Percentiles rank a stretch among this genome's conserved stretches.
Conservation (phyloP, 2,797 vertebrate genomes). For the Eulemur coronatus region DNA sequence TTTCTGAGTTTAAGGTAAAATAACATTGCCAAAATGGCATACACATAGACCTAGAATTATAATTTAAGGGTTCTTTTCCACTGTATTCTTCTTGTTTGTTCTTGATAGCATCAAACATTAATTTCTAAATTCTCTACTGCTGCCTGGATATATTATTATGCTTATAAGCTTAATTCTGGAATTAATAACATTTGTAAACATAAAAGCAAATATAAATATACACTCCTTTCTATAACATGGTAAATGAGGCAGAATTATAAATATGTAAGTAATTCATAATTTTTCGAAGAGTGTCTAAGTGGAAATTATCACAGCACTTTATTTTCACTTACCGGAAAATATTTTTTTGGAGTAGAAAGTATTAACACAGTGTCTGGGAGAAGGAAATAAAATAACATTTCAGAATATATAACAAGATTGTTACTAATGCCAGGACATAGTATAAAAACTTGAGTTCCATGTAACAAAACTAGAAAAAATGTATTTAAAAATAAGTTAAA, state of each 20-base stretch:
- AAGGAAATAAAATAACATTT: background rate
- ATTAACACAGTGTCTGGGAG: background rate
- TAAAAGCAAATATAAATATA: background rate
- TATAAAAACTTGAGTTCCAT: background rate
- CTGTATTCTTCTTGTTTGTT: background rate
- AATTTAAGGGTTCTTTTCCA: background rate
- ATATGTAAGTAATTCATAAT: background rate
- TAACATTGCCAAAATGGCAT: background rate
- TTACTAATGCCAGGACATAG: background rate
- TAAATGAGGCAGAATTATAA: background rate
- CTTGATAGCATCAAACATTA: background rate
- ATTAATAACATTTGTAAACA: background rate
- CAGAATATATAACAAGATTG: background rate
- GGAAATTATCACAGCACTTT: background rate
- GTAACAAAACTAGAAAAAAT: background rate
- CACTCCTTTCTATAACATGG: background rate
- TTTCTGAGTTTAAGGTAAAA: conserved; percentile 20
- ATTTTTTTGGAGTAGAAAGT: background rate
- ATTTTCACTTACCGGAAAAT: background rate
- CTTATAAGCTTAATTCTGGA: background rate
- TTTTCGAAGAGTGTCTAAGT: background rate
- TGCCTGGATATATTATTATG: background rate
- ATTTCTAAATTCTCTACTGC: background rate
- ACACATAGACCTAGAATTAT: background rate
- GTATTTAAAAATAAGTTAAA: background rate